Base-by-base conservation (phyloP, 2,797 vertebrate genomes). In the Oreochromis grahami region DNA sequence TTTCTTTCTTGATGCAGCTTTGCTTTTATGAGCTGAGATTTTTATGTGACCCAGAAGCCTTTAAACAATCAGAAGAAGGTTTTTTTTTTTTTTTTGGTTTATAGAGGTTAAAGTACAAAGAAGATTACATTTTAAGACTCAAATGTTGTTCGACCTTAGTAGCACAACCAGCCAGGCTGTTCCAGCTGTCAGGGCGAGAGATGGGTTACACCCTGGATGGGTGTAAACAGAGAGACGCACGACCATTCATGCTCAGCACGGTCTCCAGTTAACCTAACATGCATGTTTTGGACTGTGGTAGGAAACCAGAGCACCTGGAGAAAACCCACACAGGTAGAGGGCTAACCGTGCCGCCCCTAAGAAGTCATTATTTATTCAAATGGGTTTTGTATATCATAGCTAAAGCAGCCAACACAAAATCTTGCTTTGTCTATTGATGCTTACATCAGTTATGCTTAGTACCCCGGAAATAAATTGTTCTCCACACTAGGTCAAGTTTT, bases 281-380 rank as follows among this genome's bases (percentile, higher is more conserved):
- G 43, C 26, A 50, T 19, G 43, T 74, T 74, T 74, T 74, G 68
- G 68, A 74, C 68, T 50, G 26, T 32, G 26, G 43, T 29, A 50
- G 68, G 68, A 74, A 74, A 74, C 68, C 68, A 74, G 68, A 74
- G 68, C 68, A 74, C 68, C 68, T 32, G 77, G 74, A 34, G 48
- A 51, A 51, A 77, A 53, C 51, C 74, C 68, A 74, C 68, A 74
- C 68, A 74, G 15, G 68, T 50, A 32, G 43, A 50, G 43, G 68
- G 68, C 32, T 15, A 74, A 50, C 48, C 26, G 43, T 50, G 68
- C 68, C 43, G 26, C 43, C 68, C 68, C 68, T 74, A 74, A 74
- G 43, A 74, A 48, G 68, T 74, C 68, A 77, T 51, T 53, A 51
- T 53, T 51, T 77, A 77, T 53, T 77, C 21, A 53, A 17, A 74